These are phyloP conservation scores for Anas platyrhynchos DNA, from an alignment of 2,113 vertebrate genomes.

Conservation along the genomic window DNA sequence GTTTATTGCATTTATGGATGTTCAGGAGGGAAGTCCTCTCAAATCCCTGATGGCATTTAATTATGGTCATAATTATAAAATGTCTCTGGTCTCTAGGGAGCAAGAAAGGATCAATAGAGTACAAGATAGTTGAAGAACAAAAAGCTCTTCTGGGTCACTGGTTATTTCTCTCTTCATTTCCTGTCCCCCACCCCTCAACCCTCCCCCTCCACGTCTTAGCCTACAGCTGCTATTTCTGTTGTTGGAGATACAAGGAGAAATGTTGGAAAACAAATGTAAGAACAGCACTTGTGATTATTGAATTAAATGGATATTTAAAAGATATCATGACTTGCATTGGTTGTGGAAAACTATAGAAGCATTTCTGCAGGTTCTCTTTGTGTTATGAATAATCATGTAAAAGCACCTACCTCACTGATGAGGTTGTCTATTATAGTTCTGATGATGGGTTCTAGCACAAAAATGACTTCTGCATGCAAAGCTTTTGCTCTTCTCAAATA, in stretches of 20 bases:
- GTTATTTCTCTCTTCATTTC: not conserved
- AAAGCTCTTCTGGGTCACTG: not conserved
- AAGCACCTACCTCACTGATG: not conserved
- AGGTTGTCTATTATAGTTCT: not conserved
- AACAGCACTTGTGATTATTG: not conserved
- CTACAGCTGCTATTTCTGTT: not conserved
- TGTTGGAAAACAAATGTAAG: not conserved
- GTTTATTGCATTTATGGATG: conserved; percentile 44
- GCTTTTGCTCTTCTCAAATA: not conserved
- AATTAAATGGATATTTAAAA: not conserved
- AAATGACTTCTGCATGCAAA: not conserved
- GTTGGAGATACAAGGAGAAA: not conserved
- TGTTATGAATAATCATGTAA: not conserved
- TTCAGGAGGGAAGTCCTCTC: conserved; percentile 33
- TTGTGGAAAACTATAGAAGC: not conserved
- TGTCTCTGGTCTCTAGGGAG: not conserved
- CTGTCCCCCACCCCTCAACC: fast-evolving
- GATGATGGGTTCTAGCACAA: not conserved
- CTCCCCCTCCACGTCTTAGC: not conserved
- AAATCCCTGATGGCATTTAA: conserved; percentile 34
- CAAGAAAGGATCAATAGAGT: conserved; percentile 20
- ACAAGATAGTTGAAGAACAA: not conserved
- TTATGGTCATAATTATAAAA: conserved; percentile 58
- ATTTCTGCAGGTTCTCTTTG: not conserved
- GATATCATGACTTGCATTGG: not conserved